Percentiles rank a stretch among this genome's conserved stretches.
Evolutionary conservation across 2,113 vertebrate genomes (phyloP).

Genomic region (Lates calcarifer): DNA sequence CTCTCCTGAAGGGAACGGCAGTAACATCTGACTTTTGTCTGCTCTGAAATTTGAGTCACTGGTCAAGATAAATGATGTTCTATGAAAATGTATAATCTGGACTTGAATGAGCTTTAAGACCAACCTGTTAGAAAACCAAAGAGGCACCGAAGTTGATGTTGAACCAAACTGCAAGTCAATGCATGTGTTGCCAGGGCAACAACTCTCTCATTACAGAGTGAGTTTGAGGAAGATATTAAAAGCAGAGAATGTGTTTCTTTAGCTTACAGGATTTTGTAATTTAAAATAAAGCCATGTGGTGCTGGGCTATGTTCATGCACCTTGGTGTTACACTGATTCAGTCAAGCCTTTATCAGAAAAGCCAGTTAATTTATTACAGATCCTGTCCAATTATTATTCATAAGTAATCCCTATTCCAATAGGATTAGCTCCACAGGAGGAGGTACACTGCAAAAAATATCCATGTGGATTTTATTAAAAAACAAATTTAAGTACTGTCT

Average conservation of each 20-base stretch:
- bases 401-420: conserved; percentile 15
- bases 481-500: background rate
- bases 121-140: background rate
- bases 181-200: too few species aligned
- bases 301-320: background rate
- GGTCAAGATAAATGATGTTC: background rate
- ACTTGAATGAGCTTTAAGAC: background rate
- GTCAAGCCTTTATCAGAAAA: conserved; percentile 30
- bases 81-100: background rate
- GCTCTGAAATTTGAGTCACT: background rate
- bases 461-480: background rate
- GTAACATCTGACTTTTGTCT: background rate
- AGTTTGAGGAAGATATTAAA: background rate
- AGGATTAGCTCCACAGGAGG: conserved; percentile 28
- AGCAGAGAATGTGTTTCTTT: background rate
- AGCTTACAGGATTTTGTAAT: background rate
- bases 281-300: background rate
- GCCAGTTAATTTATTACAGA: conserved; percentile 20
- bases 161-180: background rate
- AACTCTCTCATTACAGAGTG: too few species aligned
- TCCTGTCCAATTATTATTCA: conserved; percentile 10
- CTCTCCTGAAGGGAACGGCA: conserved; percentile 9
- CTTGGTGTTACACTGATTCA: conserved; percentile 9
- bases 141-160: background rate
- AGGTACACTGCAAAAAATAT: background rate